Base-by-base conservation (phyloP, 1,140 invertebrate species). In the Euura saliciscinereae region DNA sequence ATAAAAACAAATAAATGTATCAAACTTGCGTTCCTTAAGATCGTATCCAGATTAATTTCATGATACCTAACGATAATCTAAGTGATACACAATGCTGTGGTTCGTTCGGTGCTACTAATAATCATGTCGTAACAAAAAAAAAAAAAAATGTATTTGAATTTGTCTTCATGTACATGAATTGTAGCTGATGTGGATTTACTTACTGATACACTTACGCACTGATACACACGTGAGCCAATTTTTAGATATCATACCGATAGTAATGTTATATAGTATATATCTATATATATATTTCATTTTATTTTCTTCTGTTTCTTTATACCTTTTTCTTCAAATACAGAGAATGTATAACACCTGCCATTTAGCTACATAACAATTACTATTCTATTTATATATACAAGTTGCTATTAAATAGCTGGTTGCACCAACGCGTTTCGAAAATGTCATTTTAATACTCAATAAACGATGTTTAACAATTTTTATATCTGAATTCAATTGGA, bases 341-440 rank as follows among this genome's bases (percentile, higher is more conserved):
- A 78, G 72, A 78, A 73, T 76, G 76, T 78, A 76, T 74, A 82
- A 85, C 81, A 86, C 75, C 82, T 80, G 83, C 78, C 78, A 83
- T 79, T 82, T 82, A 80, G 71, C 84, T 86, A 86, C 77, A 76
- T 83, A 87, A 87, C 85, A 83, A 76, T 85, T 72, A 81, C 82
- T 85, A 85, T 66, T 66, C 43, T 74, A 59, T 84, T 82, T 87
- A 85, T 86, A 85, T 86, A 72, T 85, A 87, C 84, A 86, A 80
- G 80, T 82, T 82, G 71, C 78, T 86, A 83, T 80, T 76, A 74
- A 70, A 72, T 77, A 51, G 66, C 76, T 77, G 78, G 74, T 78
- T 79, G 78, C 78, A 81, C 76, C 79, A 77, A 78, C 76, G 68
- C 66, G 69, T 68, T 28, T 28, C 28, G 1, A 7, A 70, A 44